These are phyloP conservation scores for Sakesphorus luctuosus DNA, from an alignment of 2,113 vertebrate species.

Conservation along the genomic window DNA sequence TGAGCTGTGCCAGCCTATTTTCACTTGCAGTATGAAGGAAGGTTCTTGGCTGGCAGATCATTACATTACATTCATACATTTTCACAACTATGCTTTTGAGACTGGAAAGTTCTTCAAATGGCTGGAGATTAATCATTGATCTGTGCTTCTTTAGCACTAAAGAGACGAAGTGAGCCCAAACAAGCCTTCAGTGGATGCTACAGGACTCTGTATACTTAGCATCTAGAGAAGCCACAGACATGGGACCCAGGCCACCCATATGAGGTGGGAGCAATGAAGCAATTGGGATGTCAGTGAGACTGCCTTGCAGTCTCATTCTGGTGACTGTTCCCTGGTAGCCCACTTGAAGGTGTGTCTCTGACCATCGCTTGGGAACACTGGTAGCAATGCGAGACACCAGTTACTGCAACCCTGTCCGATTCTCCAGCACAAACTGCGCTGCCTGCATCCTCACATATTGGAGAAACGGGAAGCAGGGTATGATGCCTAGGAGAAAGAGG, in stretches of 20 bases:
- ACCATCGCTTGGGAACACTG: fast-evolving
- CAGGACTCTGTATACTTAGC: not conserved
- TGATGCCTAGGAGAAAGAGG: not conserved
- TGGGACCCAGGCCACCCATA: too few relatives aligned
- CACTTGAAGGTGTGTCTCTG: not conserved
- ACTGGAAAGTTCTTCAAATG: not conserved
- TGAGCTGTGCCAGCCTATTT: not conserved
- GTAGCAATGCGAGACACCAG: fast-evolving
- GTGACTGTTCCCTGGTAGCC: not conserved
- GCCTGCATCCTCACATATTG: fast-evolving
- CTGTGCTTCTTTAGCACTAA: not conserved
- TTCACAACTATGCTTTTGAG: not conserved
- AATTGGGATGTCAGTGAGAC: not conserved
- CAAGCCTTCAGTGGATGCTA: not conserved
- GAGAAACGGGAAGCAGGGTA: not conserved
- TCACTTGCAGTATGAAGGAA: not conserved
- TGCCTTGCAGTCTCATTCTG: not conserved
- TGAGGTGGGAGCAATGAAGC: fast-evolving
- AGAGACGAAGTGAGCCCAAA: not conserved
- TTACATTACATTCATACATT: not conserved
- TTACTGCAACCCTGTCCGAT: fast-evolving
- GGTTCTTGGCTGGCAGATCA: not conserved
- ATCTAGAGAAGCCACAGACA: not conserved
- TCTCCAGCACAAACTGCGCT: not conserved
- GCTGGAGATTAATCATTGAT: not conserved